Base-by-base conservation (phyloP, 1,140 invertebrate genomes). In the Drosophila quadrilineata region DNA sequence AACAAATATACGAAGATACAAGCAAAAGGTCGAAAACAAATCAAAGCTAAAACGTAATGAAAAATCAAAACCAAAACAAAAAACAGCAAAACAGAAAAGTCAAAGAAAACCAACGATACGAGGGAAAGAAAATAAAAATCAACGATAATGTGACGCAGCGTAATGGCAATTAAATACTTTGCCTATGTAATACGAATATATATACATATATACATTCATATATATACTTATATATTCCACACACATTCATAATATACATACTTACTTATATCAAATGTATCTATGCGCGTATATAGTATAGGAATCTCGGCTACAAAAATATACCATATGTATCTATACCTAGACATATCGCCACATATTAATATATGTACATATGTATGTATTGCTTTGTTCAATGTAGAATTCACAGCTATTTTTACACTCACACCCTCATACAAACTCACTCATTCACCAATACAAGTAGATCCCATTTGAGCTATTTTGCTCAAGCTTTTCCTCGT, bases 111-210 rank as follows among this genome's bases (percentile, higher is more conserved):
- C 6, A 50, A 59, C 6, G 57, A 60, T 52, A 53, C 41, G 52
- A 36, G 12, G 46, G 10, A 35, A 21, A 29, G 21, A 41, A 63
- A 56, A 49, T 46, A 67, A 75, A 53, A 72, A 69, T 41, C 46
- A 64, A 57, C 58, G 53, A 76, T 77, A 60, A 69, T 52, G 12
- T 57, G 56, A 64, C 65, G 41, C n/a, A n/a, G n/a, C 71, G 64
- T 70, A 72, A 77, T 68, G 63, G 60, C 77, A 77, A 84, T 84
- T 84, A 84, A 73, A 73, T 71, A 63, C 52, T 69, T n/a, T 68
- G 63, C 6, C 17, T 41, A 6, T 57, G 45, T 59, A 24, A 3
- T 24, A 24, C 24, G 24, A 8, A 9, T 54, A 22, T 21, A 1
- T n/a, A 21, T 17, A 6, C 46, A 14, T 36, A 14, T 57, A 1